Evolutionary conservation across 2,797 vertebrate genomes (phyloP), one percentile per base, ranked within the genome.

Genomic region (Periparus ater): DNA sequence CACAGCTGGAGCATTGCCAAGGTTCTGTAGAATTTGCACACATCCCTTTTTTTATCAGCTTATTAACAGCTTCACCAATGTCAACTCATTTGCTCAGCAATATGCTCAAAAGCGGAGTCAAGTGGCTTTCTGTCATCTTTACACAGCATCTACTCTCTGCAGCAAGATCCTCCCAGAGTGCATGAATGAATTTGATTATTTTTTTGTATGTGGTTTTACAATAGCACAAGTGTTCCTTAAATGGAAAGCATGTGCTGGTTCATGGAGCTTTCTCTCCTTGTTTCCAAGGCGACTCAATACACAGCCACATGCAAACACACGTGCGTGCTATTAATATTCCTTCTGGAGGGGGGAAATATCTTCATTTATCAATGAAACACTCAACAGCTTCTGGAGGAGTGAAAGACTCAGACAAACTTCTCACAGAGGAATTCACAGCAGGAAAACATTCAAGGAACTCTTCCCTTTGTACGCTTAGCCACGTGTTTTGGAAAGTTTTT

Each of bases 261-360:
- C 70, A 17, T 25, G 72, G 62, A 0, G 8, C 58, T 76, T 19
- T 47, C 85, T 89, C 79, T 71, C 53, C 55, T 29, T 16, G 88
- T 93, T 95, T 90, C 92, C 93, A 95, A 91, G 92, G 83, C 76
- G 86, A 96, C 88, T 45, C 82, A 10, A 21, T 11, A 72, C 78
- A 91, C 89, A 84, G 82, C 51, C 79, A 80, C 88, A 70, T 10
- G 60, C 90, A 88, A 84, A 81, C 89, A 73, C 95, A 71, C 38
- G 17, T 94, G 85, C 76, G 1, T 13, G 40, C 85, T 88, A 74
- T 81, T 86, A 91, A 90, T 88, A 23, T 5, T 74, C 55, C 61
- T 51, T 29, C 71, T 53, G 81, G 16, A 40, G 25, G 76, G 8
- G 54, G 67, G 36, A 60, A 65, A 42, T n/a, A 22, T 55, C 60